A percentile compares a stretch with the other conserved stretches of the same genome.
Evolutionary conservation across 2,113 vertebrate species (phyloP).

Genomic region (Ceyx cyanopectus): DNA sequence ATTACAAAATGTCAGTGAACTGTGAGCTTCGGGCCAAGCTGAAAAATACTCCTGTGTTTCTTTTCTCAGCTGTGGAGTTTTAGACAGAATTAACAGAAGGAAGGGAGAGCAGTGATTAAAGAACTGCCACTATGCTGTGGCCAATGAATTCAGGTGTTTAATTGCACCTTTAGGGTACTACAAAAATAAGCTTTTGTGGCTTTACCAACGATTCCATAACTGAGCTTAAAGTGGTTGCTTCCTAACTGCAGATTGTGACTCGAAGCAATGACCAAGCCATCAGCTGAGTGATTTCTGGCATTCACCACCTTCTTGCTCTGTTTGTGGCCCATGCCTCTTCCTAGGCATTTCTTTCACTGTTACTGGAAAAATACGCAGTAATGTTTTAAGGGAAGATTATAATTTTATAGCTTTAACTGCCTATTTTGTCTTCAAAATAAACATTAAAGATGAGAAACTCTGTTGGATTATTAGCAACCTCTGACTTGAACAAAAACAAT

Average conservation of each 20-base stretch:
- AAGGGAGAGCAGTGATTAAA: neutral
- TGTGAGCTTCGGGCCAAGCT: neutral
- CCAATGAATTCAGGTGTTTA: neutral
- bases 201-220: neutral
- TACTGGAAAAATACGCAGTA: neutral
- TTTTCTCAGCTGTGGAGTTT: neutral
- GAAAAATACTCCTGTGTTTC: neutral
- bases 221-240: neutral
- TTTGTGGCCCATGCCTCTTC: neutral
- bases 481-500: neutral
- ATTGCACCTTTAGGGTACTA: neutral
- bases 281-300: neutral
- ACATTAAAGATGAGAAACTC: neutral
- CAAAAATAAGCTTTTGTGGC: neutral
- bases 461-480: neutral
- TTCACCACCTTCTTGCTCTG: neutral
- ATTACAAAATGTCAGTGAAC: neutral
- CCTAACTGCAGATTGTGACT: neutral
- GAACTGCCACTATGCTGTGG: neutral
- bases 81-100: neutral
- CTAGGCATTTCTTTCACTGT: neutral
- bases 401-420: neutral
- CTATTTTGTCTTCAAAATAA: neutral
- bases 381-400: neutral
- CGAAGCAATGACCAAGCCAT: neutral